Base-by-base conservation (phyloP, 1,140 invertebrate species). In the Halictus rubicundus region DNA sequence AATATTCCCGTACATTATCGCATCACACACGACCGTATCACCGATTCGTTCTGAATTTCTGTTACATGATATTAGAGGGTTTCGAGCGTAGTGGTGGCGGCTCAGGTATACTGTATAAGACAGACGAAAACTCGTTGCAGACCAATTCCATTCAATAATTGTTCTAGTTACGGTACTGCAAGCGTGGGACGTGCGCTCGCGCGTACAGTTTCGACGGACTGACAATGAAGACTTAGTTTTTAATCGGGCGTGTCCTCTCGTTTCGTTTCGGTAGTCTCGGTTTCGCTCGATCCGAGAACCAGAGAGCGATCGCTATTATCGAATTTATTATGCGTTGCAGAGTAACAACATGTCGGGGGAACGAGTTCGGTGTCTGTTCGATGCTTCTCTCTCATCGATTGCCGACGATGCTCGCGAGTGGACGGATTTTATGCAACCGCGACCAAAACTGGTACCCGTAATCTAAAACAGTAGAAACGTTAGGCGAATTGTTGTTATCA, bases 141-240 rank as follows among this genome's bases (percentile, higher is more conserved):
- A 42, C 7, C 19, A 68, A 49, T 80, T 80, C 39, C 52, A 21
- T 42, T 81, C 39, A 37, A 54, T 52, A n/a, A 60, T 32, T 19
- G 46, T 76, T 82, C 49, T 78, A 69, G 21, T 84, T 83, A 57
- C 81, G 76, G 82, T 79, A 84, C 27, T 57, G 49, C 27, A 49
- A 23, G 57, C 32, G 23, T 77, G 27, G 9, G 19, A 65, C 10
- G n/a, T 42, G 23, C 59, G 65, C 19, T n/a, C 39, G 65, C 60
- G 72, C 71, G 57, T 63, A 79, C 37, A 84, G 78, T 54, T 83
- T 61, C 65, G 52, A 79, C 78, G 81, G 81, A 84, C 82, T 84
- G 81, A 83, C 82, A 65, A 32, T 59, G 81, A 84, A 84, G 81
- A 84, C 81, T 84, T 83, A 83, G 75, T 82, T 79, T 68, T 83